Percentiles rank a stretch among this genome's conserved stretches.
Conservation (phyloP, 37 sponge, comb jelly and placozoan genomes). For the Tethya wilhelma region DNA sequence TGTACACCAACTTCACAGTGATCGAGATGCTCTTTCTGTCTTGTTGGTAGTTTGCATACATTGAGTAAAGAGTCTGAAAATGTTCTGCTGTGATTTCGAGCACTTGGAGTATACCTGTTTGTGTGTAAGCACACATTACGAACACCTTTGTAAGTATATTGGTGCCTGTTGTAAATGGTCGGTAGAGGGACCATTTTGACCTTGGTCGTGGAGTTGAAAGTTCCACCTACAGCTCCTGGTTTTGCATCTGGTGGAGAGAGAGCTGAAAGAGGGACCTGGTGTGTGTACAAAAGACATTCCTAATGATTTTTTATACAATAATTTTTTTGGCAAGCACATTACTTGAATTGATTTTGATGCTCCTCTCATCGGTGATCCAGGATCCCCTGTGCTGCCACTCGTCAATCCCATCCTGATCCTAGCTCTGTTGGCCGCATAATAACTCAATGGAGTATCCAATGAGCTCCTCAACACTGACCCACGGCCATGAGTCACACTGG, state of each 20-base stretch:
- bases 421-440: too few relatives aligned
- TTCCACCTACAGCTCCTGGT: constrained; percentile 22
- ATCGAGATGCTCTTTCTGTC: constrained; percentile 7
- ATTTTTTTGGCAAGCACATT: too few relatives aligned
- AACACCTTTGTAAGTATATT: background rate
- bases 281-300: too few relatives aligned
- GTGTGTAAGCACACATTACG: constrained; percentile 41
- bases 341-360: too few relatives aligned
- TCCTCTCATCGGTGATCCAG: too few relatives aligned
- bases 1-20: background rate
- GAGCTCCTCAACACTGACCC: too few relatives aligned
- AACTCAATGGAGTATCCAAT: too few relatives aligned
- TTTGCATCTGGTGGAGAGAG: constrained; percentile 18
- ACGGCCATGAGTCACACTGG: too few relatives aligned
- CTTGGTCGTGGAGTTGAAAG: constrained; percentile 50
- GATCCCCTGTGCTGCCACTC: too few relatives aligned
- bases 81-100: background rate
- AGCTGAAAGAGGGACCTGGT: constrained; percentile 57
- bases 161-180: constrained; percentile 22
- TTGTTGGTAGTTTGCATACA: background rate
- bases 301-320: too few relatives aligned
- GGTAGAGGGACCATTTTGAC: constrained; percentile 56
- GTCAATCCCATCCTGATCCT: too few relatives aligned
- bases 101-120: constrained; percentile 30
- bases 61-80: constrained; percentile 39